Evolutionary conservation across 2,888 invertebrate species (phyloP).

Genomic region (Temnothorax rugatulus): DNA sequence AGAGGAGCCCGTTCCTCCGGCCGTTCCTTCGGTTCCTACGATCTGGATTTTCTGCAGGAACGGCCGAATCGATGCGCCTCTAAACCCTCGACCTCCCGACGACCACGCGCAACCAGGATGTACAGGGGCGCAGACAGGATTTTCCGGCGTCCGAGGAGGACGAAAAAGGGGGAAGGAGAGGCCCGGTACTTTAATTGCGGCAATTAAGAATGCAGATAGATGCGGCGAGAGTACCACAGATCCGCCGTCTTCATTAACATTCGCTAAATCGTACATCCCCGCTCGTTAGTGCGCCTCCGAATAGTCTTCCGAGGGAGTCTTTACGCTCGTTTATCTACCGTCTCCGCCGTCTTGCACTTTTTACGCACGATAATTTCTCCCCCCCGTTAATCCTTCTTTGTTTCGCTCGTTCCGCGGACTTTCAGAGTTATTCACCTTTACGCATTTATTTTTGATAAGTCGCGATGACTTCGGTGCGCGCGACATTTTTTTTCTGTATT

Average conservation of each 20-base stretch:
- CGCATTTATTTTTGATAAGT: background rate
- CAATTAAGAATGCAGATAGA: conserved; percentile 67
- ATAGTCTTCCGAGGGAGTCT: conserved; percentile 39
- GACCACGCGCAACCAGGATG: conserved; percentile 30
- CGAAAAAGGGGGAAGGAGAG: background rate
- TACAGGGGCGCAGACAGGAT: conserved; percentile 50
- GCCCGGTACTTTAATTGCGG: conserved; percentile 59
- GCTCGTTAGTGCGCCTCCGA: conserved; percentile 51
- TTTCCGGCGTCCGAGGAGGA: conserved; percentile 26
- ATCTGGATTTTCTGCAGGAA: conserved; percentile 50
- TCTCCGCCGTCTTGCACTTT: conserved; percentile 13
- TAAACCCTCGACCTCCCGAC: conserved; percentile 29
- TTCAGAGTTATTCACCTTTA: background rate
- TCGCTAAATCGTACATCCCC: conserved; percentile 62
- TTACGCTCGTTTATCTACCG: conserved; percentile 39
- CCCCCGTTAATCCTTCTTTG: conserved; percentile 1
- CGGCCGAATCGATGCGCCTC: conserved; percentile 47
- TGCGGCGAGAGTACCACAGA: conserved; percentile 55
- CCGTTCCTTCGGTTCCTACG: conserved; percentile 49
- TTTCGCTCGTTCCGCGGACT: background rate
- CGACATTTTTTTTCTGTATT: background rate
- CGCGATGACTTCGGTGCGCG: background rate
- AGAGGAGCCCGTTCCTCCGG: conserved; percentile 6
- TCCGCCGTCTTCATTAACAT: conserved; percentile 64
- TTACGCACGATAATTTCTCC: conserved; percentile 1